Base-by-base conservation (phyloP, 2,888 invertebrate species). In the Macaria liturata region DNA sequence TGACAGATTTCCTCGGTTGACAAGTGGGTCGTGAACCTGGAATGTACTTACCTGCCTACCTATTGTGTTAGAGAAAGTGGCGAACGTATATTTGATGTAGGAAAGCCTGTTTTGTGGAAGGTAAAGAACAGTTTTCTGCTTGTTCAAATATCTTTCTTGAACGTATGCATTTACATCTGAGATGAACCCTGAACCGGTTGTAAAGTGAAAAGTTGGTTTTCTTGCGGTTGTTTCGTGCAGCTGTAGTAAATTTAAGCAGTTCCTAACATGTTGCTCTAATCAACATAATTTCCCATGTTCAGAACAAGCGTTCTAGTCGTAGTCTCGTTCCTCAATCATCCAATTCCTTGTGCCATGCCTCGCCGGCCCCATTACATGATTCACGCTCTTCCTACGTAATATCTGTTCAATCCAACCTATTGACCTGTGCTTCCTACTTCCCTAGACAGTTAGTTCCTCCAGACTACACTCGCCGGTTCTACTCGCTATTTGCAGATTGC, bases 401-500 rank as follows among this genome's bases (percentile, higher is more conserved):
- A 64, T 58, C 62, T 46, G 62, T 67, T 66, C 59, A 69, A 68
- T 67, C 44, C 65, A 65, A 62, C 70, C 70, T 67, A 63, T 67
- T 76, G 75, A 76, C 72, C 78, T 65, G 63, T 60, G 53, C 58
- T 67, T 69, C 60, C 65, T 40, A 46, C 49, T 55, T 55, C 52
- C 46, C 44, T 56, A 58, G 61, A 59, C 59, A 61, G 59, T 55
- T 39, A 46, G 54, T 54, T 46, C 32, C 57, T 74, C 71, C 72
- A 76, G 75, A 75, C 68, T 57, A 67, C 68, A 72, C 70, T 76
- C 61, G 68, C 72, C 72, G 79, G 74, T 69, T 72, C 73, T 64
- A 63, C 70, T 72, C 70, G 69, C 73, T 80, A 76, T 78, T 76
- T 75, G 79, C 74, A 75, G 76, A 74, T 66, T 64, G 65, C 60